A percentile compares a stretch with the other conserved stretches of the same genome.
Evolutionary conservation across 2,888 invertebrate species (phyloP).

Genomic region (Drosophila flavopinicola): DNA sequence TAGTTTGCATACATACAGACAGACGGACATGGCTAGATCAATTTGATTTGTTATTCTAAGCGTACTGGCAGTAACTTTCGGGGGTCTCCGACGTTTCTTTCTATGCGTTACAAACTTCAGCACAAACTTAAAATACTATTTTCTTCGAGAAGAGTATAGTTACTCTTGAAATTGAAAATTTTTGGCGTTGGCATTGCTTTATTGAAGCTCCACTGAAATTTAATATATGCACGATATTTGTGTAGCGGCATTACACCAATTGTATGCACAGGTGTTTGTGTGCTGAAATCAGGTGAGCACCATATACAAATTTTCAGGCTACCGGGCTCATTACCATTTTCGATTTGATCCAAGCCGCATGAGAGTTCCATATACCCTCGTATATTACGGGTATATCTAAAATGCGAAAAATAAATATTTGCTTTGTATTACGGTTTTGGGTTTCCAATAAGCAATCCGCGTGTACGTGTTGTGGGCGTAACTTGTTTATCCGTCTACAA

Average conservation of each 20-base stretch:
- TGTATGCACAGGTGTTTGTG: slow-evolving; percentile 18
- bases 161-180: too few species aligned
- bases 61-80: too few species aligned
- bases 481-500: slow-evolving; percentile 34
- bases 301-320: slow-evolving; percentile 12
- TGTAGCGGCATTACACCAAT: neutral
- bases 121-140: too few species aligned
- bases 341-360: slow-evolving; percentile 46
- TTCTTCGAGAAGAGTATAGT: too few species aligned
- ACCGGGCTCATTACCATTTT: slow-evolving; percentile 46
- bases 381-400: slow-evolving; percentile 35
- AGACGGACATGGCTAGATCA: too few species aligned
- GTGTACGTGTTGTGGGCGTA: slow-evolving; percentile 32
- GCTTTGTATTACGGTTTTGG: slow-evolving; percentile 52
- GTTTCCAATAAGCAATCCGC: slow-evolving; percentile 53
- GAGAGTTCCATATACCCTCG: slow-evolving; percentile 5
- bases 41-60: too few species aligned
- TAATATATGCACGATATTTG: too few species aligned
- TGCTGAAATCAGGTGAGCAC: slow-evolving; percentile 16
- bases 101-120: too few species aligned
- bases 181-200: too few species aligned
- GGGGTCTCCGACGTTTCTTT: too few species aligned
- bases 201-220: too few species aligned
- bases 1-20: too few species aligned
- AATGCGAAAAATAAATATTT: slow-evolving; percentile 66